Percentiles rank a stretch among this genome's conserved stretches.
phyloP scores from a whole-genome alignment of 2,888 invertebrate species.

The Tipula unca region DNA sequence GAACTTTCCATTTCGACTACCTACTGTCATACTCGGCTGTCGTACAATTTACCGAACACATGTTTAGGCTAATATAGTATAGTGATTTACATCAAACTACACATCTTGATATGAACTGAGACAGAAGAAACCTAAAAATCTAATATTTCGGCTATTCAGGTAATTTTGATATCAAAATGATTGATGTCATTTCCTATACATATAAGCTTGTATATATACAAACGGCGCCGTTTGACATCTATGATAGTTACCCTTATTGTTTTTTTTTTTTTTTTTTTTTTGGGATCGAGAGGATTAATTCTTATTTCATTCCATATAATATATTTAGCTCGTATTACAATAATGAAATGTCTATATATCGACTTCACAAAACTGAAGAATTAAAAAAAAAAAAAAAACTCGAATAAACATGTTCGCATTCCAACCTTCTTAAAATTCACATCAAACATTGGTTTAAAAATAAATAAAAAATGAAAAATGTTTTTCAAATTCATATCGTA shows the following conservation, averaged over 20 bases:
- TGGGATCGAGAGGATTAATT: constrained; percentile 14
- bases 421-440: constrained; percentile 8
- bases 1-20: no score
- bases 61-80: not conserved
- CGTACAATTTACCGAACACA: not conserved
- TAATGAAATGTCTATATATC: not conserved
- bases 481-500: constrained; percentile 4
- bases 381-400: not conserved
- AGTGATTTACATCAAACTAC: not conserved
- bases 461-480: not conserved
- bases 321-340: not conserved
- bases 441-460: not conserved
- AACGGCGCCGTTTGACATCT: constrained; percentile 9
- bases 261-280: not conserved
- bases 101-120: not conserved
- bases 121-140: not conserved
- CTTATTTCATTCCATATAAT: not conserved
- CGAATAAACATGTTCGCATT: not conserved
- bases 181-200: not conserved
- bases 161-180: constrained; percentile 3
- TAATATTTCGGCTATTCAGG: not conserved
- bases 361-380: not conserved
- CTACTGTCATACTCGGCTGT: not conserved
- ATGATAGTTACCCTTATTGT: not conserved
- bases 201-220: no score